Evolutionary conservation across 2,888 invertebrate species (phyloP), one percentile per base, ranked within the genome.

Genomic region (Saturnia japonica): DNA sequence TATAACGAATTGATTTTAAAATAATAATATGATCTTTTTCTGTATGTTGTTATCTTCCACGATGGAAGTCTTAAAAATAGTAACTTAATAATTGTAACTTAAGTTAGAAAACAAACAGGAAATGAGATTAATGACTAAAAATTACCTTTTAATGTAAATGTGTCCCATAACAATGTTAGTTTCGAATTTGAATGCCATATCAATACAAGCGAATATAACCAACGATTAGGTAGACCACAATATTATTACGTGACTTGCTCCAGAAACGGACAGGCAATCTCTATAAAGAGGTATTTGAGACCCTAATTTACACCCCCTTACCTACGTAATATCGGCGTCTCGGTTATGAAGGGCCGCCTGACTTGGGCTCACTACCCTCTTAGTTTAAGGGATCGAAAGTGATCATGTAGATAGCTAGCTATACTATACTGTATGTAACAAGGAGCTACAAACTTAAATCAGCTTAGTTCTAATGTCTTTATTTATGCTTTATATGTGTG

Each of bases 281-380:
- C 88, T 88, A 90, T 90, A 89, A 89, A 90, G 88, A 89, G 91
- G 90, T 88, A 88, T 90, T 90, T 85, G 88, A 85, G 84, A 89
- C 89, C 91, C 91, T 91, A 91, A 92, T 92, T 92, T 90, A 91
- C 92, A 92, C 91, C 87, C 91, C 89, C 89, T 89, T 88, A 87
- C 83, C 88, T 88, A 87, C 83, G 88, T 88, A 90, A 92, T 91
- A 91, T 91, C 85, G 83, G 80, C 80, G 82, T 80, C 79, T 80
- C 81, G 78, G 87, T 90, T 91, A 91, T 90, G 88, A 88, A 88
- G 88, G 90, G 88, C 85, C 84, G 77, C 76, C 74, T 73, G 76
- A 66, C 71, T 71, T 72, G 77, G 82, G 75, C 76, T 77, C 71
- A 43, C 74, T 75, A 84, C 83, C 84, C 84, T 84, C 84, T 81